Conservation (phyloP, 2,113 vertebrate species). For the Gadus chalcogrammus region DNA sequence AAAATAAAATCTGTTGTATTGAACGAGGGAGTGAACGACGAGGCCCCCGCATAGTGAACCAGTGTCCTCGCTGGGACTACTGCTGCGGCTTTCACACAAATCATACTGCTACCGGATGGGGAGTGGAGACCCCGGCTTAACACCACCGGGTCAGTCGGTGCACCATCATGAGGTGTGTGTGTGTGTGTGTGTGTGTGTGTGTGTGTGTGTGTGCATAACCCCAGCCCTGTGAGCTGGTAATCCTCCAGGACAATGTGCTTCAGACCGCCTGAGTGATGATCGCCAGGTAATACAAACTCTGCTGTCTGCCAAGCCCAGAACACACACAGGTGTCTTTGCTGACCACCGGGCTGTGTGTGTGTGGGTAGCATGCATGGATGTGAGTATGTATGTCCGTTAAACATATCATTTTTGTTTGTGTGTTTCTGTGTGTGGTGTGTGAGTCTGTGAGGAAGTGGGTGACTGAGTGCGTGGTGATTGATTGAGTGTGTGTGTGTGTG, state of each 20-base stretch:
- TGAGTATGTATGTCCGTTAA: neutral
- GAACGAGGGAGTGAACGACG: no score
- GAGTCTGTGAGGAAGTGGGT: neutral
- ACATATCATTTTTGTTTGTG: neutral
- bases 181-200: no score
- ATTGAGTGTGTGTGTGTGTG: neutral
- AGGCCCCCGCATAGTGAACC: no score
- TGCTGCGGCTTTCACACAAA: no score
- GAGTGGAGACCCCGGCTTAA: constrained; percentile 51
- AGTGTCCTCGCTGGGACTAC: no score
- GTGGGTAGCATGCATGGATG: neutral
- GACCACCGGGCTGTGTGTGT: constrained; percentile 1
- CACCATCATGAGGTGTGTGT: constrained; percentile 17
- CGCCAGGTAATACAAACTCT: constrained; percentile 55
- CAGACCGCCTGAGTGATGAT: constrained; percentile 50
- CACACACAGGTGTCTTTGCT: constrained; percentile 49
- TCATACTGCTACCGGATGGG: no score
- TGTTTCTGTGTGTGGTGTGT: constrained; percentile 1
- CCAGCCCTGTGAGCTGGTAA: constrained; percentile 43
- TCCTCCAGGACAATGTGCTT: constrained; percentile 50
- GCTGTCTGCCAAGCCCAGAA: constrained; percentile 12
- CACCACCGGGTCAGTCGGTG: constrained; percentile 49
- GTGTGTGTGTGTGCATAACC: constrained; percentile 28
- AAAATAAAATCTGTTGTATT: no score
- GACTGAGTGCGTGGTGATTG: neutral